Percentiles rank a stretch among this genome's conserved stretches.
phyloP scores from a whole-genome alignment of 2,113 vertebrate genomes.

The Leucosticte australis region DNA sequence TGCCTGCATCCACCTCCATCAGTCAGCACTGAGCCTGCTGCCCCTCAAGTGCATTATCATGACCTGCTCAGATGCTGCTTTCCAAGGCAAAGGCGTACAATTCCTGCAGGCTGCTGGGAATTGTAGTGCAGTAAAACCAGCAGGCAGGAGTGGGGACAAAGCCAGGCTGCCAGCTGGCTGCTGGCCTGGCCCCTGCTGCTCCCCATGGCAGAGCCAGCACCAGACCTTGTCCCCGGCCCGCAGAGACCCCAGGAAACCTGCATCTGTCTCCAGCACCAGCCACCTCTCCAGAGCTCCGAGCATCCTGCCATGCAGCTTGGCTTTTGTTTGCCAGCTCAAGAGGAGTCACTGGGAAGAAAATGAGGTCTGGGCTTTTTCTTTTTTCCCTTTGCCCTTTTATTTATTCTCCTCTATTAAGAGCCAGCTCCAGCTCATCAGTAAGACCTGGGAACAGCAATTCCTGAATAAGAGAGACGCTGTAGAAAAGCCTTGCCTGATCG shows the following conservation, averaged over 20 bases:
- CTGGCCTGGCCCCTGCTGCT: neutral
- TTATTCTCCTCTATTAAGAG: neutral
- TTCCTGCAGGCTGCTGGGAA: constrained; percentile 20
- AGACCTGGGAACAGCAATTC: neutral
- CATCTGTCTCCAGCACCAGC: neutral
- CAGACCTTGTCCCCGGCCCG: rapidly evolving
- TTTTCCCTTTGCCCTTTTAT: neutral
- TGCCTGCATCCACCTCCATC: neutral
- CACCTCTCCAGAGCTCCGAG: neutral
- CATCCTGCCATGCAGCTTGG: neutral
- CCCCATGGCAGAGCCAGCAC: neutral
- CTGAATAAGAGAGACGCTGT: neutral
- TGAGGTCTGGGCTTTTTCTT: neutral
- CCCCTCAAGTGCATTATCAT: neutral
- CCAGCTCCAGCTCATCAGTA: neutral
- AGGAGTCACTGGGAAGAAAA: neutral
- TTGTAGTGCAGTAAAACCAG: neutral
- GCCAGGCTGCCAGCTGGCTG: neutral
- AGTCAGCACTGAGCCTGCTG: rapidly evolving
- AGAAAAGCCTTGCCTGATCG: neutral
- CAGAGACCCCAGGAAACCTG: neutral
- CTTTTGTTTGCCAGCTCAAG: neutral
- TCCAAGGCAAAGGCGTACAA: neutral
- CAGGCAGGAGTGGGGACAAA: neutral
- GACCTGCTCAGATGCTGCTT: neutral